Base-by-base conservation (phyloP, 1,140 invertebrate species). In the Carcinoscorpius rotundicauda region DNA sequence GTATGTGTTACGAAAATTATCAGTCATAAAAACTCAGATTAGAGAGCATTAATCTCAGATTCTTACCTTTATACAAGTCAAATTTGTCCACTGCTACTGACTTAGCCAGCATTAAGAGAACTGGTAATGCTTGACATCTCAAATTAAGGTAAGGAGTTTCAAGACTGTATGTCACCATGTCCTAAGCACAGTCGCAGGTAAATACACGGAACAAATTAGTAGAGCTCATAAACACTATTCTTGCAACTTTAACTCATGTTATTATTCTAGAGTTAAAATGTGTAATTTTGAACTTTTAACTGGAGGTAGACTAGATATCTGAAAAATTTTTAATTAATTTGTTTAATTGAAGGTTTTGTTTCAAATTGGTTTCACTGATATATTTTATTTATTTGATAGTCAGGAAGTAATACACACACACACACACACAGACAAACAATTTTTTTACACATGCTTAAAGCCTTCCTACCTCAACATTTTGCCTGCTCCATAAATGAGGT, bases 401-500 rank as follows among this genome's bases (percentile, higher is more conserved):
- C 10, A 66, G 6, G 55, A 55, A 64, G 4, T 5, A 29, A 29
- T 29, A 29, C 2, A 29, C 2, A 29, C 2, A 29, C 29, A 29
- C 29, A 29, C 29, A 29, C 29, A 29, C 29, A 29, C 29, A 29
- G 0, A 29, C 29, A 29, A 29, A 29, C 29, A 29, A 29, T 29
- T 29, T 29, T 29, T 29, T 29, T 29, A 29, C 29, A 29, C 29
- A 29, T 29, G 29, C 29, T 29, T 29, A 29, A 29, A 29, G 29
- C 29, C 29, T 29, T 29, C 29, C 29, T 29, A 66, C 76, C 70
- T 83, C 79, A 49, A 91, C 80, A 64, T 88, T 83, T 10, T 81
- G 78, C 62, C 82, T 79, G 3, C 85, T 87, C 91, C 91, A 94
- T 4, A 91, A 78, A 78, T 92, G 88, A 4, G 91, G 85, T 62